Base-by-base conservation (phyloP, 2,113 vertebrate species). In the Nanorana parkeri region DNA sequence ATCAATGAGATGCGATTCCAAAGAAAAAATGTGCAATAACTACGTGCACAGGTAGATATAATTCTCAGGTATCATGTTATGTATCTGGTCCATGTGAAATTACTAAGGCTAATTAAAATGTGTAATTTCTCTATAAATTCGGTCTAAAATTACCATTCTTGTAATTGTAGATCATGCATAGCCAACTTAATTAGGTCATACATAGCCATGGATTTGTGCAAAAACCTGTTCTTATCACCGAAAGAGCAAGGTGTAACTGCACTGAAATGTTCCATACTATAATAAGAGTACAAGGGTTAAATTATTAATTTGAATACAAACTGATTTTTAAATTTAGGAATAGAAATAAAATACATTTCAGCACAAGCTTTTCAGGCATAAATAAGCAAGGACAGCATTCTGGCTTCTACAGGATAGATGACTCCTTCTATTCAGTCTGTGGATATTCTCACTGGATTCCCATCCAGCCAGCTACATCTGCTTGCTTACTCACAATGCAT, bases 401-500 rank as follows among this genome's bases (percentile, higher is more conserved):
- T 76, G 71, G 63, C 80, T 68, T 82, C 73, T 17, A 41, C 21
- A 47, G 64, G 5, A 41, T 64, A 76, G 71, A 83, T 68, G 64
- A 83, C 61, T 83, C 80, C 36, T n/a, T 55, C 24, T 66, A 60
- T 68, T 83, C 71, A 68, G 58, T 68, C 26, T 60, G 73, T 56
- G 72, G 80, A 55, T 83, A 83, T 76, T 83, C 71, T 76, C 72
- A 3, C 63, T 21, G 72, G 71, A 83, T 68, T 47, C 52, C 63
- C 36, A 23, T 55, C 61, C 80, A 75, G 80, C 76, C 71, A 29
- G 71, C 65, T 75, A 76, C 80, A 83, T 83, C 80, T 83, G 80
- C 54, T 68, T 76, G 72, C 71, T 83, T 75, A 76, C 72, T 83
- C 71, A 83, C 80, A 83, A 65, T 68, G 80, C 72, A 76, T 83